A percentile compares a stretch with the other conserved stretches of the same genome.
Conservation (phyloP, 2,888 invertebrate genomes). For the Thera britannica region DNA sequence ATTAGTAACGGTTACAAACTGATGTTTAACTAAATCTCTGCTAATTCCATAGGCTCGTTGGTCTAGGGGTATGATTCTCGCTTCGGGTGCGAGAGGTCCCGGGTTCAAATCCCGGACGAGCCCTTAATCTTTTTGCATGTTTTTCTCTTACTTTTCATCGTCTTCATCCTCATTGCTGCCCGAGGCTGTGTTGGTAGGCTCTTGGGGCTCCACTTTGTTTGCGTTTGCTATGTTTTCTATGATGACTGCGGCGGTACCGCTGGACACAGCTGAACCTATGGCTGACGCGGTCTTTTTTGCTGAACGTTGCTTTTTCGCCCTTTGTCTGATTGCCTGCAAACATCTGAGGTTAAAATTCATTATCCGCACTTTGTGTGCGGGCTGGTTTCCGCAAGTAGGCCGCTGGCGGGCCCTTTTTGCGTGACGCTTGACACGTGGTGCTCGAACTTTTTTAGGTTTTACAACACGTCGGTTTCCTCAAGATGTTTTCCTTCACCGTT, state of each 20-base stretch:
- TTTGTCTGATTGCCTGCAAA: conserved; percentile 90
- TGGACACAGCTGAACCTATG: conserved; percentile 86
- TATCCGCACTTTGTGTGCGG: no score
- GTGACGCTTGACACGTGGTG: no score
- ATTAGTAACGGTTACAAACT: not conserved
- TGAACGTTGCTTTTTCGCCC: conserved; percentile 92
- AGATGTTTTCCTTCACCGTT: no score
- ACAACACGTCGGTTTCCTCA: no score
- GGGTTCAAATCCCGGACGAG: conserved; percentile 86
- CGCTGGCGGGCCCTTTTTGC: no score
- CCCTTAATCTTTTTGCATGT: conserved; percentile 51
- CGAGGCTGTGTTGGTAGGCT: conserved; percentile 94
- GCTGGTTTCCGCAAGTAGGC: no score
- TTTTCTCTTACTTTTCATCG: conserved; percentile 77
- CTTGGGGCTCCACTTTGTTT: conserved; percentile 88
- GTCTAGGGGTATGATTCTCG: conserved; percentile 86
- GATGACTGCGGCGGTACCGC: conserved; percentile 92
- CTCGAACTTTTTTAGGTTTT: no score
- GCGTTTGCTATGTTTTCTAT: conserved; percentile 95
- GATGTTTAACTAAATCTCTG: not conserved
- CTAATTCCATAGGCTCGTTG: conserved; percentile 73
- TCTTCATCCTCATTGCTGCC: conserved; percentile 95
- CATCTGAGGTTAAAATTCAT: no score
- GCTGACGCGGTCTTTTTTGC: conserved; percentile 86
- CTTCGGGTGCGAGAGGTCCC: conserved; percentile 86